A percentile compares a stretch with the other conserved stretches of the same genome.
These are phyloP conservation scores for Keiferia lycopersicella DNA, from an alignment of 2,888 invertebrate genomes.

Conservation along the genomic window DNA sequence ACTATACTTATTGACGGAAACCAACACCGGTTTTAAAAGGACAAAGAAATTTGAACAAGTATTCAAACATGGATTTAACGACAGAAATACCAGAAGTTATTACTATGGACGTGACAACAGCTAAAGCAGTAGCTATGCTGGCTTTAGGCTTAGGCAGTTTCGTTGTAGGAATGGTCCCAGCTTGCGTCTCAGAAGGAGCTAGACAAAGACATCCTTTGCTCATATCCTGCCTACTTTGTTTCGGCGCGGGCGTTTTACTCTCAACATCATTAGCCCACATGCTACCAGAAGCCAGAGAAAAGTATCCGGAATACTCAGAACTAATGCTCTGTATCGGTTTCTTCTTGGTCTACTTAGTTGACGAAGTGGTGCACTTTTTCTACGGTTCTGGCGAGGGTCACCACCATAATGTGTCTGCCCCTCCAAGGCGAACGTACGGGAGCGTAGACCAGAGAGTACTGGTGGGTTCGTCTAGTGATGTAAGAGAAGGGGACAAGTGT, in stretches of 20 bases:
- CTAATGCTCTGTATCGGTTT: constrained; percentile 85
- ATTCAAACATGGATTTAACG: constrained; percentile 12
- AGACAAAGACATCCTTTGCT: constrained; percentile 82
- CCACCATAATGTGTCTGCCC: constrained; percentile 33
- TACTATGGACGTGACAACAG: constrained; percentile 73
- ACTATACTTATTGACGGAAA: neutral
- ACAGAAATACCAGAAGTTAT: neutral
- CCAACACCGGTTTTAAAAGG: neutral
- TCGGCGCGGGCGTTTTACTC: constrained; percentile 90
- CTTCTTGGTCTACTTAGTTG: constrained; percentile 86
- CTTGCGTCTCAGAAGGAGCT: constrained; percentile 81
- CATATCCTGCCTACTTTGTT: constrained; percentile 87
- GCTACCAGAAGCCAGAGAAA: constrained; percentile 88
- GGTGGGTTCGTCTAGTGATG: constrained; percentile 38
- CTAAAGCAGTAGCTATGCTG: constrained; percentile 85
- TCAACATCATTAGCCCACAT: constrained; percentile 90
- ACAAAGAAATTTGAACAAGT: neutral
- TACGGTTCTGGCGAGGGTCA: constrained; percentile 63
- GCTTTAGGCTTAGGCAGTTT: constrained; percentile 86
- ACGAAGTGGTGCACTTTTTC: constrained; percentile 86
- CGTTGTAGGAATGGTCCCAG: constrained; percentile 85
- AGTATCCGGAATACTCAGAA: constrained; percentile 82
- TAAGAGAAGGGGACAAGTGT: constrained; percentile 56
- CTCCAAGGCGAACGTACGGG: constrained; percentile 41
- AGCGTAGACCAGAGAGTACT: constrained; percentile 57